A percentile compares a stretch with the other conserved stretches of the same genome.
These are phyloP conservation scores for Drosophila paranaensis DNA, from an alignment of 2,888 invertebrate genomes.

Conservation along the genomic window DNA sequence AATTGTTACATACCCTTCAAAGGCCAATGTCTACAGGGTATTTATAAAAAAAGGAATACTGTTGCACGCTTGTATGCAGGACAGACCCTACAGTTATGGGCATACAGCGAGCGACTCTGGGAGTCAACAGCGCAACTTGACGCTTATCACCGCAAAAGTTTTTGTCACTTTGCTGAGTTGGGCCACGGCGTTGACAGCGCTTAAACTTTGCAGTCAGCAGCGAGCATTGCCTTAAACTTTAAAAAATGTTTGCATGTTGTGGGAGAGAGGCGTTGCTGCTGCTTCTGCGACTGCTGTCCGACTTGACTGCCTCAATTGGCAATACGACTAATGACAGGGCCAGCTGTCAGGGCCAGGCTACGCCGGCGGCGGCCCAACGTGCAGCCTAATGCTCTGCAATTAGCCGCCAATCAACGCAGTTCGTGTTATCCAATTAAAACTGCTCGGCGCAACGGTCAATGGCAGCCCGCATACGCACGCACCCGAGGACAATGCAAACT, in stretches of 20 bases:
- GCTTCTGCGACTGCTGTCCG: constrained; percentile 1
- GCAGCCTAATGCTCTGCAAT: constrained; percentile 49
- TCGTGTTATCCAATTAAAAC: constrained; percentile 59
- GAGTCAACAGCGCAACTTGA: constrained; percentile 48
- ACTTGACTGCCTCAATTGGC: constrained; percentile 40
- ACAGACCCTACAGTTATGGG: constrained; percentile 11
- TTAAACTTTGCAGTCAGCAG: constrained; percentile 54
- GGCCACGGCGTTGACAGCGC: constrained; percentile 59
- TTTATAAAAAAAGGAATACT: constrained; percentile 26
- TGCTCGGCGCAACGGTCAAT: constrained; percentile 11
- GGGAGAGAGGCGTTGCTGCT: neutral
- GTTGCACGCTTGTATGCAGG: constrained; percentile 65
- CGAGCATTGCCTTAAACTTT: constrained; percentile 23
- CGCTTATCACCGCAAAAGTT: constrained; percentile 75
- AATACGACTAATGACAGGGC: constrained; percentile 50
- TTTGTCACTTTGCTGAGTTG: constrained; percentile 66
- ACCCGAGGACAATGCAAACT: constrained; percentile 23
- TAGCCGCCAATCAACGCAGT: constrained; percentile 52
- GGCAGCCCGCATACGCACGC: constrained; percentile 18
- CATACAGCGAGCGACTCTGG: constrained; percentile 19
- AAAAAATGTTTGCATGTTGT: constrained; percentile 27
- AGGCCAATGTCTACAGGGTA: neutral
- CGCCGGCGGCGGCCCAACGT: constrained; percentile 7
- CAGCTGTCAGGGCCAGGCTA: constrained; percentile 26
- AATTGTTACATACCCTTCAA: neutral